These are phyloP conservation scores for Phenganax stokvisi DNA, from an alignment of 92 coral and sea anemone genomes.

Conservation along the genomic window DNA sequence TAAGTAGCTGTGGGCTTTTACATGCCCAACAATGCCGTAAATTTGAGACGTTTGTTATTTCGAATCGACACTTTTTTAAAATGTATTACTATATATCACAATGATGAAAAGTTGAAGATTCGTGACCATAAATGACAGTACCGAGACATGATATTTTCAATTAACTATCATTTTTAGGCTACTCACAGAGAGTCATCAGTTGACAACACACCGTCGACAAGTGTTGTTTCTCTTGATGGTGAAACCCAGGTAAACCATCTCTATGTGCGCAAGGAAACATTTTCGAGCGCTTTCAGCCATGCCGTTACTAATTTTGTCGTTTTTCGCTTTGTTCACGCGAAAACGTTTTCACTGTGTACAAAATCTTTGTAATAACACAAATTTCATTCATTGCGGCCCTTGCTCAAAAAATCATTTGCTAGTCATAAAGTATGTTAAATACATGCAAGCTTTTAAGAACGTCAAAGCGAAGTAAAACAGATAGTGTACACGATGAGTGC, in stretches of 20 bases:
- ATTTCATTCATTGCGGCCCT: no score
- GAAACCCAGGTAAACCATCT: constrained; percentile 60
- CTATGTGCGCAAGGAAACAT: no score
- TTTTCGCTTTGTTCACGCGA: no score
- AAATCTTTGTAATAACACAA: no score
- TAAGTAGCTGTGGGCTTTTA: constrained; percentile 26
- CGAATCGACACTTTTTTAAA: neutral
- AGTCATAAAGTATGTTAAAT: no score
- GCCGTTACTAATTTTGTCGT: neutral
- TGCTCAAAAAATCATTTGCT: no score
- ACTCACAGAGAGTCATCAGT: constrained; percentile 80
- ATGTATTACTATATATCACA: neutral
- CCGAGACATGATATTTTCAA: neutral
- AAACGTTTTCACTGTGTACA: no score
- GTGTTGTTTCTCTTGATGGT: constrained; percentile 83
- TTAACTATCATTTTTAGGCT: constrained; percentile 54
- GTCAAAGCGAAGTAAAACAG: no score
- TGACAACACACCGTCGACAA: constrained; percentile 91
- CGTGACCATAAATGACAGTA: no score
- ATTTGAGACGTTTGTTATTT: neutral
- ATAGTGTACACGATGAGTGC: no score
- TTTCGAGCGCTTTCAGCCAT: neutral
- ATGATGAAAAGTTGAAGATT: neutral
- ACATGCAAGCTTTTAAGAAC: no score
- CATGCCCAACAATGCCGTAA: no score